Percentiles rank a stretch among this genome's conserved stretches.
These are phyloP conservation scores for Urocolius indicus DNA, from an alignment of 2,113 vertebrate species.

Conservation along the genomic window DNA sequence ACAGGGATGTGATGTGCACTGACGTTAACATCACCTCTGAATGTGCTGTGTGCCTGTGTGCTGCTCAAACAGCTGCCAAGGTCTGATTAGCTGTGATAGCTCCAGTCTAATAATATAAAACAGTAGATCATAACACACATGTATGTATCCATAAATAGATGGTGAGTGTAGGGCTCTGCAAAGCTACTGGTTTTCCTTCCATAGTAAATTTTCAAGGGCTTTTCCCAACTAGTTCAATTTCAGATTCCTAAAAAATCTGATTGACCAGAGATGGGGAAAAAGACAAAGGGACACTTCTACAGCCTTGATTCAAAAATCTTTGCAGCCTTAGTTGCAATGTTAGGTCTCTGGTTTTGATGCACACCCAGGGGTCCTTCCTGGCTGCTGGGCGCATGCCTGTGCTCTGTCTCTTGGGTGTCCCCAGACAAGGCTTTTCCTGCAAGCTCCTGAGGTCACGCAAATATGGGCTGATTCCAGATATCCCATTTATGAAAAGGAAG, in stretches of 20 bases:
- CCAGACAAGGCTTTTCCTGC: not conserved
- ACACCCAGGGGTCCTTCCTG: not conserved
- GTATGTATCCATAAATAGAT: not conserved
- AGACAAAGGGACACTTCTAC: accelerated
- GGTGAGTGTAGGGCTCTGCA: not conserved
- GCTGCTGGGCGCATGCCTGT: not conserved
- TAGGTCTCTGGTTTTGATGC: not conserved
- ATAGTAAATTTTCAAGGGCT: not conserved
- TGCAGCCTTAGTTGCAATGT: accelerated
- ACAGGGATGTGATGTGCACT: not conserved
- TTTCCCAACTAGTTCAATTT: not conserved
- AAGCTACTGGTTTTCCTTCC: not conserved
- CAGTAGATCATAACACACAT: not conserved
- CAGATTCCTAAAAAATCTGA: not conserved
- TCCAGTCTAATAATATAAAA: not conserved
- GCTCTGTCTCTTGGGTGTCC: not conserved
- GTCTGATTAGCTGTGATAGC: not conserved
- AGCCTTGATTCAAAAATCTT: not conserved
- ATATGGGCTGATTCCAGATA: not conserved
- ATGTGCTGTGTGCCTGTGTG: not conserved
- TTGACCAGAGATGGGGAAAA: not conserved
- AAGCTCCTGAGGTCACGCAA: accelerated
- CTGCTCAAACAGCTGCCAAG: not conserved
- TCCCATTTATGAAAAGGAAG: not conserved
- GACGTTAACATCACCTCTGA: not conserved